Evolutionary conservation across 2,888 invertebrate species (phyloP).

Genomic region (Laspeyria flexula): DNA sequence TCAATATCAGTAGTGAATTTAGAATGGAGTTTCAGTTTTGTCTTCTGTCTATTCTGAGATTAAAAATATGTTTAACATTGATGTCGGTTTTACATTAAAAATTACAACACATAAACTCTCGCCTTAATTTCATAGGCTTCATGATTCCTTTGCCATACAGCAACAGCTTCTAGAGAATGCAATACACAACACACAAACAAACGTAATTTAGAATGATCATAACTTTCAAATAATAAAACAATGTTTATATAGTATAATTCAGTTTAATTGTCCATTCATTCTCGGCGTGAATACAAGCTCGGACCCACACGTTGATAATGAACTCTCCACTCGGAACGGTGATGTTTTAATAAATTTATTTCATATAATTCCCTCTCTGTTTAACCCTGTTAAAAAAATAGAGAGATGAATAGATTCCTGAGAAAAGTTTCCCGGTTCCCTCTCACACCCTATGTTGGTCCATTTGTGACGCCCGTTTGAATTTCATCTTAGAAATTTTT

Average conservation of each 20-base stretch:
- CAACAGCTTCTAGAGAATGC: neutral
- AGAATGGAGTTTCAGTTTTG: too few relatives aligned
- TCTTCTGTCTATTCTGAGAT: too few relatives aligned
- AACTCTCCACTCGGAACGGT: conserved; percentile 53
- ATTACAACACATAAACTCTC: neutral
- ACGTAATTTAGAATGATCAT: conserved; percentile 45
- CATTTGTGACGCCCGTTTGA: conserved; percentile 73
- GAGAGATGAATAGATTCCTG: conserved; percentile 34
- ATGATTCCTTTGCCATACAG: neutral
- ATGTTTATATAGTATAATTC: conserved; percentile 72
- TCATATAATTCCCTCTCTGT: conserved; percentile 51
- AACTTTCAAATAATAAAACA: conserved; percentile 52
- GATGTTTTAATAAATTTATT: conserved; percentile 73
- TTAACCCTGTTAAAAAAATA: conserved; percentile 32
- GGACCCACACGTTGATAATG: conserved; percentile 80
- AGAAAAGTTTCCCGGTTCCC: conserved; percentile 52
- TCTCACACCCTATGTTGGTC: conserved; percentile 51
- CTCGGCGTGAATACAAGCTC: conserved; percentile 55
- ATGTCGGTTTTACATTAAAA: too few relatives aligned
- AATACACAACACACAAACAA: conserved; percentile 7
- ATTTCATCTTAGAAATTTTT: conserved; percentile 65
- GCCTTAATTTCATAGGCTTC: neutral
- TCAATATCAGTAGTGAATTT: too few relatives aligned
- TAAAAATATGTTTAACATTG: too few relatives aligned
- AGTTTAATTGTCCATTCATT: conserved; percentile 69